These are phyloP conservation scores for Mechanitis messenoides DNA, from an alignment of 2,888 invertebrate genomes.

Conservation along the genomic window DNA sequence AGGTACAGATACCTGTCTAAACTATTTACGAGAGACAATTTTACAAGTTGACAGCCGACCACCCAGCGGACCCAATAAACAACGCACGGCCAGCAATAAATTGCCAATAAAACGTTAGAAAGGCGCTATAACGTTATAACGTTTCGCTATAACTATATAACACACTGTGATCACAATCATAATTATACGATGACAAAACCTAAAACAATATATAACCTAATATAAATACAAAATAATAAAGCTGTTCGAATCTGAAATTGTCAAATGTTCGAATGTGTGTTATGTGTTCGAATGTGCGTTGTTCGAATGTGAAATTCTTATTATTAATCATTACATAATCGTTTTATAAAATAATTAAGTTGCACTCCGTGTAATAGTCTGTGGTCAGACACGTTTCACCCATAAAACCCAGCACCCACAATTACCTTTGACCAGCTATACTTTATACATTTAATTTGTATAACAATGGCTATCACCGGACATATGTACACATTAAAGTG, in stretches of 20 bases:
- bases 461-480: conserved; percentile 58
- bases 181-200: conserved; percentile 7
- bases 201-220: conserved; percentile 1
- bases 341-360: conserved; percentile 20
- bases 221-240: conserved; percentile 7
- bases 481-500: conserved; percentile 48
- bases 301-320: conserved; percentile 3
- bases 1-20: conserved; percentile 29
- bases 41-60: conserved; percentile 36
- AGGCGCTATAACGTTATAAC: conserved; percentile 21
- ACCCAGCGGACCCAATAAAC: conserved; percentile 30
- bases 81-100: conserved; percentile 33
- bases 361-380: neutral
- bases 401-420: conserved; percentile 28
- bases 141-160: conserved; percentile 14
- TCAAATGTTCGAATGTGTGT: too few relatives aligned
- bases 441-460: conserved; percentile 40
- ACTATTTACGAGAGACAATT: conserved; percentile 32
- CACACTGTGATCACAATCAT: too few relatives aligned
- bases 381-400: conserved; percentile 24
- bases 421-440: conserved; percentile 27
- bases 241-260: conserved; percentile 2
- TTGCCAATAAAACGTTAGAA: conserved; percentile 34
- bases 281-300: neutral
- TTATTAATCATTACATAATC: neutral